Percentiles rank a stretch among this genome's conserved stretches.
phyloP scores from a whole-genome alignment of 2,797 vertebrate genomes.

The Clamator glandarius region DNA sequence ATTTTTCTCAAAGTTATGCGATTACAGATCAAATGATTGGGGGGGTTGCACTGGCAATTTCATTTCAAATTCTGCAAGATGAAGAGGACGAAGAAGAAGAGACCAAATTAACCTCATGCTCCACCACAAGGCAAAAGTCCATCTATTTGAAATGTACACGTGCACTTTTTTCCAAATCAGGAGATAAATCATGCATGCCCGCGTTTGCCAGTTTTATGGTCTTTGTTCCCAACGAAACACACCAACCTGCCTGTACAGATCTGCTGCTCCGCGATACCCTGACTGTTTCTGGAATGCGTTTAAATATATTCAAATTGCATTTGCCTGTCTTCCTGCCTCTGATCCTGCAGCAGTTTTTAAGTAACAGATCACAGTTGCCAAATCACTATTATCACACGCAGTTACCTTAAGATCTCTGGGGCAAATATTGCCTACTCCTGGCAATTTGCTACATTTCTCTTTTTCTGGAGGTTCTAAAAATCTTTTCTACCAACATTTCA shows the following conservation, averaged over 20 bases:
- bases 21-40: background rate
- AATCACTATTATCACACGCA: background rate
- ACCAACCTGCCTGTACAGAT: background rate
- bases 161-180: background rate
- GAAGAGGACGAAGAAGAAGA: background rate
- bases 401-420: background rate
- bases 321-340: background rate
- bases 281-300: slow-evolving; percentile 42
- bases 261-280: background rate
- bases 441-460: background rate
- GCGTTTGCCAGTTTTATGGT: background rate
- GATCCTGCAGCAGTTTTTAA: background rate
- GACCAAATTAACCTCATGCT: background rate
- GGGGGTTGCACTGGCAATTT: background rate
- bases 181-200: background rate
- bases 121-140: background rate
- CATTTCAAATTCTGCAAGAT: background rate
- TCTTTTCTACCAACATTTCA: background rate
- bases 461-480: background rate
- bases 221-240: background rate
- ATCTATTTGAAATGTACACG: background rate
- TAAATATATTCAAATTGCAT: background rate
- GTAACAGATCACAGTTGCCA: background rate
- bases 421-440: background rate
- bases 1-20: background rate